A percentile compares a stretch with the other conserved stretches of the same genome.
These are phyloP conservation scores for Falco naumanni DNA, from an alignment of 2,797 vertebrate genomes.

Conservation along the genomic window DNA sequence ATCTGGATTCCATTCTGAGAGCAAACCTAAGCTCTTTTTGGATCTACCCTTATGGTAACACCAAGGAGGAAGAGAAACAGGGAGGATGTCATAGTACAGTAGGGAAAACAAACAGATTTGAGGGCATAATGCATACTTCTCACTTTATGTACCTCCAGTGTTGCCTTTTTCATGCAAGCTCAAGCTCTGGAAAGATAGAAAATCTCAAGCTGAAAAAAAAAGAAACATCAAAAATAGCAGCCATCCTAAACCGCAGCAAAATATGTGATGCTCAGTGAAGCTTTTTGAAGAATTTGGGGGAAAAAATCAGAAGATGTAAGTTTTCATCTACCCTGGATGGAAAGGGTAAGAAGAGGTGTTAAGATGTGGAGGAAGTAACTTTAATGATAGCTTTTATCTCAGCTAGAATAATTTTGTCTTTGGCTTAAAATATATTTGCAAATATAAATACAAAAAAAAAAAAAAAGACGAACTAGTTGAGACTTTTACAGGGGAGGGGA, in stretches of 20 bases:
- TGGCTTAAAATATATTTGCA: background rate
- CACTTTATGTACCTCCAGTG: background rate
- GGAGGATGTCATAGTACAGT: background rate
- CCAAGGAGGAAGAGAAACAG: background rate
- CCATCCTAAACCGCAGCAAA: background rate
- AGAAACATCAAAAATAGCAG: background rate
- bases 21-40: constrained; percentile 5
- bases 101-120: background rate
- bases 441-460: background rate
- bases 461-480: background rate
- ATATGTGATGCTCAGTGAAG: background rate
- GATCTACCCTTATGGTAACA: background rate
- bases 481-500: accelerated
- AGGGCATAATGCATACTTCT: background rate
- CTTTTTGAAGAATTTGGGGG: background rate
- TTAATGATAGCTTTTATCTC: background rate
- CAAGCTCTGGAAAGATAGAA: background rate
- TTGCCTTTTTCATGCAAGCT: background rate
- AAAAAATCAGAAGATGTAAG: background rate
- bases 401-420: background rate
- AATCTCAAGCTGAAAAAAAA: background rate
- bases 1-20: constrained; percentile 56
- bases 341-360: background rate
- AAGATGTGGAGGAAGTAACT: background rate
- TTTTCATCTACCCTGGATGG: background rate